Evolutionary conservation across 1,140 invertebrate species (phyloP), one percentile per base, ranked within the genome.

Genomic region (Pachyrhynchus sulphureomaculatus): DNA sequence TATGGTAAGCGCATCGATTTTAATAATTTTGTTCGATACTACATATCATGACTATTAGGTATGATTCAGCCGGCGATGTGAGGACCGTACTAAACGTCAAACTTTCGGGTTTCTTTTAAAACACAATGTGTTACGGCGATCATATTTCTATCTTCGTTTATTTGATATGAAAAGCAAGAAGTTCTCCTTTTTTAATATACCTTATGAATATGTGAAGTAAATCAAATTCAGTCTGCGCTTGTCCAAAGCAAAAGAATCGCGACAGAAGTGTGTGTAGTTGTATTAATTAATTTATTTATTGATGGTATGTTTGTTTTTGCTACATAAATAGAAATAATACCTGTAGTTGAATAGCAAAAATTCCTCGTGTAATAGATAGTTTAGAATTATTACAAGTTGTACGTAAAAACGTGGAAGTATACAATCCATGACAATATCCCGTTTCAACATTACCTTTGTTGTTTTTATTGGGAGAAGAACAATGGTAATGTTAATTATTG

Each of bases 391-490:
- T n/a, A 15, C 1, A 44, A 18, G 21, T 18, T 20, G 9, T 4
- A 44, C 1, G 2, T 8, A 4, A 44, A 20, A 18, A 5, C 20
- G 15, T 2, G 20, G 21, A n/a, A 44, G 41, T 18, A 44, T 18
- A 20, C 12, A 39, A n/a, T 4, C 9, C 6, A n/a, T 4, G 4
- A 39, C 26, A 9, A 29, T 10, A 44, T 2, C 18, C 17, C 20
- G n/a, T 44, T 44, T 44, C 47, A 29, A 49, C 24, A 34, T 49
- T 23, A 26, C 26, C 47, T 49, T 29, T 49, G 32, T 49, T 49
- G 32, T 41, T 15, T 18, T 49, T 49, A 29, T 12, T 24, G 5
- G n/a, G 13, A 33, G 20, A 18, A 20, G 9, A 44, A 44, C 36
- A 39, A 39, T 39, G 5, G 12, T 18, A 23, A 44, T 44, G 41